Percentiles rank a stretch among this genome's conserved stretches.
phyloP scores from a whole-genome alignment of 2,888 invertebrate genomes.

The Teinopalpus imperialis region DNA sequence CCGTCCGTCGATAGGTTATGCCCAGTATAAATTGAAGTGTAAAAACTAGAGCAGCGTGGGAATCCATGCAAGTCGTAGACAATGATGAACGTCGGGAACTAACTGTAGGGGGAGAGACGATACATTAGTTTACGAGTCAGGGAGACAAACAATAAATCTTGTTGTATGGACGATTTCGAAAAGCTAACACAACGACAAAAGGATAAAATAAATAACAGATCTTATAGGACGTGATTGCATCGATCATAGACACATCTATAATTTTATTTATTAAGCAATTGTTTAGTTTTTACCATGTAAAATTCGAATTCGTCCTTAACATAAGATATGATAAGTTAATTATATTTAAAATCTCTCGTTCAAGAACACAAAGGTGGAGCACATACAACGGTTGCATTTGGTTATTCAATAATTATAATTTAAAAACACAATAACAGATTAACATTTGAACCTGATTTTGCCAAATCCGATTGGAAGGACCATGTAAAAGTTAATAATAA shows the following conservation, averaged over 20 bases:
- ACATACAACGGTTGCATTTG: too few species aligned
- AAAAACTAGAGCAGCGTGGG: slow-evolving; percentile 31
- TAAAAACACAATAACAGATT: neutral
- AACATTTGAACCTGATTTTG: slow-evolving; percentile 9
- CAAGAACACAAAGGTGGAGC: too few species aligned
- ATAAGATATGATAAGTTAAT: too few species aligned
- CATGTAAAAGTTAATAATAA: neutral
- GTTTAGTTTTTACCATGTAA: too few species aligned
- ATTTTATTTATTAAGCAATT: too few species aligned
- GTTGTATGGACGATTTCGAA: slow-evolving; percentile 4
- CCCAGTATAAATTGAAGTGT: neutral
- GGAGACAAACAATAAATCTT: neutral
- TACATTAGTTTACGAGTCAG: slow-evolving; percentile 4
- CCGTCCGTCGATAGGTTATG: neutral
- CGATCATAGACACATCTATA: too few species aligned
- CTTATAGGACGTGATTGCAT: too few species aligned
- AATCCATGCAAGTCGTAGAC: slow-evolving; percentile 42
- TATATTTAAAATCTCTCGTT: too few species aligned
- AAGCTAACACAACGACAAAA: too few species aligned
- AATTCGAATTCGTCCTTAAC: too few species aligned
- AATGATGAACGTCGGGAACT: slow-evolving; percentile 17
- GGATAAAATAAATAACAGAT: neutral
- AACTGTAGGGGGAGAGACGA: slow-evolving; percentile 10
- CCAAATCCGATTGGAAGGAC: slow-evolving; percentile 3
- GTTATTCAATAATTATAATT: too few species aligned